Conservation (phyloP, 1,140 invertebrate species). For the Drosophila cardini region DNA sequence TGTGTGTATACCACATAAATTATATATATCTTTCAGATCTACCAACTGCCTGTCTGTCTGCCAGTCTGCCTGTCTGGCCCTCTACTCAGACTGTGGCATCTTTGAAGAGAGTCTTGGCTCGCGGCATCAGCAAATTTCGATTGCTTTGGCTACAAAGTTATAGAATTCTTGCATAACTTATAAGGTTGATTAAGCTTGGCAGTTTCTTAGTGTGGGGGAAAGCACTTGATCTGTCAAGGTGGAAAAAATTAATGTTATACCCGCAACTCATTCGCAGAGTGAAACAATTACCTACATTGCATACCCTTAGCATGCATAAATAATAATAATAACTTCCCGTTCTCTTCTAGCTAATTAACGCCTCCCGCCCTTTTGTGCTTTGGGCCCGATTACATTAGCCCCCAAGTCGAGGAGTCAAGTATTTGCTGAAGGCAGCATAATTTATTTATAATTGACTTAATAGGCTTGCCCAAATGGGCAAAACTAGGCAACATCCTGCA, state of each 20-base stretch:
- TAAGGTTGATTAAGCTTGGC: constrained; percentile 39
- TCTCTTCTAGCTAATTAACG: constrained; percentile 8
- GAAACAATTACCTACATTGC: constrained; percentile 61
- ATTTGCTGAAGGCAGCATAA: constrained; percentile 60
- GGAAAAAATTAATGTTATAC: constrained; percentile 48
- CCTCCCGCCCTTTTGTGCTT: background rate
- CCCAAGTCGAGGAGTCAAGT: constrained; percentile 26
- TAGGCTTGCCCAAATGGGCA: constrained; percentile 55
- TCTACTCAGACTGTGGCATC: constrained; percentile 4
- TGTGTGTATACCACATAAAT: constrained; percentile 64
- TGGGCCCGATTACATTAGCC: constrained; percentile 50
- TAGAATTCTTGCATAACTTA: constrained; percentile 65
- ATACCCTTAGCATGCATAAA: constrained; percentile 54
- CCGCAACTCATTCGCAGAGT: constrained; percentile 49
- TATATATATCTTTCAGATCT: constrained; percentile 39
- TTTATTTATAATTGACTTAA: constrained; percentile 82
- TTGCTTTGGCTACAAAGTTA: constrained; percentile 52
- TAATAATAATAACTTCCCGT: constrained; percentile 74
- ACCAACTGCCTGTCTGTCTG: constrained; percentile 17
- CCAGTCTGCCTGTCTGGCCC: constrained; percentile 16
- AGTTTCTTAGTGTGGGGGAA: background rate
- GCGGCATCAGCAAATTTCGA: constrained; percentile 30
- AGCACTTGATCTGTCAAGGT: background rate
- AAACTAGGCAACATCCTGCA: constrained; percentile 16
- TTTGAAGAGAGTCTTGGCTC: constrained; percentile 19